phyloP scores from a whole-genome alignment of 2,113 vertebrate species.

The Microtus ochrogaster region DNA sequence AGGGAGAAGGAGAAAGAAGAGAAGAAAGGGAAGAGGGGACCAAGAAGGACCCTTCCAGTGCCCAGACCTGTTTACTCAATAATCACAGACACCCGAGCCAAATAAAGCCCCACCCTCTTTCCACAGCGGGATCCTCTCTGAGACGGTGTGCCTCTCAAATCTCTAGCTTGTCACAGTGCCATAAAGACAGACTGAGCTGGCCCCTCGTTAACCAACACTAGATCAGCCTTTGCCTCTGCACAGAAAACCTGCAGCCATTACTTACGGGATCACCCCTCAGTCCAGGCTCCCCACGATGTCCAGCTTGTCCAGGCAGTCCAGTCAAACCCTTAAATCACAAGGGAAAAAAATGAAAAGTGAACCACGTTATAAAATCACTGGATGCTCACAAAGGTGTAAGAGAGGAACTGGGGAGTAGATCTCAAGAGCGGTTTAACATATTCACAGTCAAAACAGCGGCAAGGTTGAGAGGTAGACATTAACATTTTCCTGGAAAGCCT shows the following conservation, averaged over 20 bases:
- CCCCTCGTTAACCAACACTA: background rate
- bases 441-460: background rate
- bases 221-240: background rate
- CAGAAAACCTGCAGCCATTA: background rate
- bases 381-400: background rate
- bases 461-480: background rate
- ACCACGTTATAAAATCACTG: background rate
- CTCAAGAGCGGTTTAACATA: conserved; percentile 10
- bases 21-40: background rate
- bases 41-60: background rate
- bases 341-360: background rate
- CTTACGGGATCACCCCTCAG: conserved; percentile 60
- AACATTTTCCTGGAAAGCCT: background rate
- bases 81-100: background rate
- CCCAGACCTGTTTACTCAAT: background rate
- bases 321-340: conserved; percentile 59
- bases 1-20: background rate
- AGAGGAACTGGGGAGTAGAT: background rate
- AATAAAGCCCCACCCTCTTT: background rate
- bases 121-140: background rate
- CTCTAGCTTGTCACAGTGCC: background rate
- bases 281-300: conserved; percentile 12
- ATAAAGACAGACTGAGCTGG: background rate
- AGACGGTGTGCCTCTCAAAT: background rate
- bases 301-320: background rate